phyloP scores from a whole-genome alignment of 2,113 vertebrate species.

The Spermophilus dauricus region DNA sequence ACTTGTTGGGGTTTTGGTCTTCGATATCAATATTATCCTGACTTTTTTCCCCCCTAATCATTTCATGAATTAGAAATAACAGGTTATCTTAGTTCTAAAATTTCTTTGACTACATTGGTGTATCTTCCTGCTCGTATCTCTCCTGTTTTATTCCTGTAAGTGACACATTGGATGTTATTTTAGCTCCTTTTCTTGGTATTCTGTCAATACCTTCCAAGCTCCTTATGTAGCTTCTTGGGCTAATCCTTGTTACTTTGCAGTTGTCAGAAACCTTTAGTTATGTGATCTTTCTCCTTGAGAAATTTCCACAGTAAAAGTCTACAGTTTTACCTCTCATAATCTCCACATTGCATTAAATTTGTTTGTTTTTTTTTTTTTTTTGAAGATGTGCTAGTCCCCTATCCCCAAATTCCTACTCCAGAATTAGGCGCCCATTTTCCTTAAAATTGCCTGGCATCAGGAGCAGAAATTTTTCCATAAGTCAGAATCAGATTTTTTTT shows the following conservation, averaged over 20 bases:
- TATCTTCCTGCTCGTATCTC: background rate
- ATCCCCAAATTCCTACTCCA: background rate
- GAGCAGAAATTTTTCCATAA: constrained; percentile 4
- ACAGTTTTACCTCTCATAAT: constrained; percentile 64
- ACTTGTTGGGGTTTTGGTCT: background rate
- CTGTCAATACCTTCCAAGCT: constrained; percentile 11
- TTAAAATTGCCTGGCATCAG: background rate
- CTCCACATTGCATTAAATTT: background rate
- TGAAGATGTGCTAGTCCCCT: background rate
- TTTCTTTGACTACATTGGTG: background rate
- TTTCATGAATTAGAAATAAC: constrained; percentile 2
- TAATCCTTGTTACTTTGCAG: constrained; percentile 47
- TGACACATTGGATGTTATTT: background rate
- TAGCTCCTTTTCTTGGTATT: background rate
- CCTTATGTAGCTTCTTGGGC: constrained; percentile 53
- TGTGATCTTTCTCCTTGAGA: constrained; percentile 17
- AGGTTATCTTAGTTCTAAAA: background rate
- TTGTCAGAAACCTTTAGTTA: constrained; percentile 65
- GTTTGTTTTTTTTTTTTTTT: constrained; percentile 46
- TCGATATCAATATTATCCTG: background rate
- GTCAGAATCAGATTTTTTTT: background rate
- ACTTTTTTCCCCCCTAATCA: background rate
- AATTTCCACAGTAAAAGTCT: constrained; percentile 49
- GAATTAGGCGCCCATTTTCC: background rate
- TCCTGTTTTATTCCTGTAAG: background rate